Evolutionary conservation across 2,113 vertebrate species (phyloP).

Genomic region (Cochlearius cochlearius): DNA sequence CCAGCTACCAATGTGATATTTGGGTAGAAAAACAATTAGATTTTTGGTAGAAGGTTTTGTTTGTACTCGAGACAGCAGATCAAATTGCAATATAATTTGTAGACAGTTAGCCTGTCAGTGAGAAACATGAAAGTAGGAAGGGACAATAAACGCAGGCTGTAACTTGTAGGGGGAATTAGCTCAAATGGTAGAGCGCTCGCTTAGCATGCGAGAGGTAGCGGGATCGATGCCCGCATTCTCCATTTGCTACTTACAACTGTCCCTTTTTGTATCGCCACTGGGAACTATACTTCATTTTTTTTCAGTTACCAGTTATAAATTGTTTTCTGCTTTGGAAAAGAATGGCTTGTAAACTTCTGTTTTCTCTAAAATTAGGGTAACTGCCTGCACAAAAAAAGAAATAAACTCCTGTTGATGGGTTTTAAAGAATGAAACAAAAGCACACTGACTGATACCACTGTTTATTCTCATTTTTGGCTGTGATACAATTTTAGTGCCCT

Average conservation of each 20-base stretch:
- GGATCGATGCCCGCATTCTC: conserved; percentile 81
- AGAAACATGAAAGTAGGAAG: fast-evolving
- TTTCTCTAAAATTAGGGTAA: neutral
- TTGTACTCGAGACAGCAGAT: fast-evolving
- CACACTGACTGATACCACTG: neutral
- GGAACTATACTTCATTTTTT: fast-evolving
- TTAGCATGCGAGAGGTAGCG: conserved; percentile 76
- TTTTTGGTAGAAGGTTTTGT: fast-evolving
- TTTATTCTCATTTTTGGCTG: neutral
- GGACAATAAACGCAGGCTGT: fast-evolving
- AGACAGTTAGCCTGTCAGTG: fast-evolving
- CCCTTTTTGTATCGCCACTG: fast-evolving
- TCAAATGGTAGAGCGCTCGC: conserved; percentile 69
- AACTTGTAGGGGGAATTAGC: neutral
- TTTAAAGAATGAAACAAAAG: neutral
- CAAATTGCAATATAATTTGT: fast-evolving
- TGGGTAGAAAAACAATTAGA: neutral
- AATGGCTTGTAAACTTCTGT: neutral
- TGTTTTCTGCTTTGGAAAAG: neutral
- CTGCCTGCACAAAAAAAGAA: neutral
- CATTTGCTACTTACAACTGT: neutral
- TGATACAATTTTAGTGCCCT: neutral
- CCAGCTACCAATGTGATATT: neutral
- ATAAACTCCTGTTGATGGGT: neutral
- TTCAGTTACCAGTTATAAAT: neutral